phyloP scores from a whole-genome alignment of 2,113 vertebrate genomes.

The Chlorodrepanis virens region DNA sequence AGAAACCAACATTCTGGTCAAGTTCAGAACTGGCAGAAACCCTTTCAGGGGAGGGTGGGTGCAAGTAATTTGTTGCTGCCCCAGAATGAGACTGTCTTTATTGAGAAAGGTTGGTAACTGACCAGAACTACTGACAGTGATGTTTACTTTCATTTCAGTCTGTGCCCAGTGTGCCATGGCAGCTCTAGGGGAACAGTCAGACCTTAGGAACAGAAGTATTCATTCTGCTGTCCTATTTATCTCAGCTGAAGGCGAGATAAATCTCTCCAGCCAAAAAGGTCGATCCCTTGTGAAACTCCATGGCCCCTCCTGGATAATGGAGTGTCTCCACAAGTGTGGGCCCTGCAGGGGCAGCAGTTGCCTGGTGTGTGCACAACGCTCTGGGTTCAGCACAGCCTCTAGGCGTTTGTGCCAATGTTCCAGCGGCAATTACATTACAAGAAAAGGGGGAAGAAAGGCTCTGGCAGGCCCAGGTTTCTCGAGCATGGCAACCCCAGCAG shows the following conservation, averaged over 20 bases:
- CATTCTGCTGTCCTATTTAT: neutral
- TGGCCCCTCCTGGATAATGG: neutral
- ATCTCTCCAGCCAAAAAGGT: neutral
- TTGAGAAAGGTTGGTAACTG: neutral
- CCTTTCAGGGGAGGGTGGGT: neutral
- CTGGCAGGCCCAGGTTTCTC: neutral
- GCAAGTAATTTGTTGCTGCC: neutral
- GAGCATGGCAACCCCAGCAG: neutral
- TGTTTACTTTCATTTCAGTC: neutral
- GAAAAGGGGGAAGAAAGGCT: too few relatives aligned
- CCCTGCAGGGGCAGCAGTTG: neutral
- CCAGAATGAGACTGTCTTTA: neutral
- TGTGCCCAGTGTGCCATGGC: neutral
- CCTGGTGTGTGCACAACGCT: accelerated
- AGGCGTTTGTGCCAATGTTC: neutral
- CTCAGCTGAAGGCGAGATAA: neutral
- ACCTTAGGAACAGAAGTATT: neutral
- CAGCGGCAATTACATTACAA: neutral
- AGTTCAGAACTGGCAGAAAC: neutral
- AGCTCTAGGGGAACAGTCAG: neutral
- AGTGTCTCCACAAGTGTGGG: neutral
- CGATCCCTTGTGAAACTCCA: accelerated
- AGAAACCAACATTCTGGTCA: neutral
- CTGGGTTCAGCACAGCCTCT: accelerated
- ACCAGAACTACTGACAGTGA: neutral